phyloP scores from a whole-genome alignment of 2,797 vertebrate species.

The Ctenopoma kingsleyae region DNA sequence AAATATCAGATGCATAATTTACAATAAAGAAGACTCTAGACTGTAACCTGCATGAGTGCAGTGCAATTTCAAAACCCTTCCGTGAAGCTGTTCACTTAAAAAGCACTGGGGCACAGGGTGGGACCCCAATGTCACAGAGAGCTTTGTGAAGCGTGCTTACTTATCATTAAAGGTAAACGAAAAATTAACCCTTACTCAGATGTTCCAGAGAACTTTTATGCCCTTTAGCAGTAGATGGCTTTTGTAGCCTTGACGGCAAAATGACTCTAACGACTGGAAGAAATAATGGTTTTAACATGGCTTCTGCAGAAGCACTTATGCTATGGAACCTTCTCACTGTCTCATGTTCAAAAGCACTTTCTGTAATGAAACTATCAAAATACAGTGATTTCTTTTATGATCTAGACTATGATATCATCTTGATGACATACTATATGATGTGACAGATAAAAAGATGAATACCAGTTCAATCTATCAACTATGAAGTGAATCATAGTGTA shows the following conservation, averaged over 20 bases:
- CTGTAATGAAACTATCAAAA: slow-evolving; percentile 65
- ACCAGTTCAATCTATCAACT: slow-evolving; percentile 40
- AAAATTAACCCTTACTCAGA: slow-evolving; percentile 62
- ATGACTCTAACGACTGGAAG: slow-evolving; percentile 79
- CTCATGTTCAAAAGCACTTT: slow-evolving; percentile 74
- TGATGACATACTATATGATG: slow-evolving; percentile 53
- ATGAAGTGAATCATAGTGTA: slow-evolving; percentile 30
- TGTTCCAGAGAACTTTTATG: slow-evolving; percentile 59
- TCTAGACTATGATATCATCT: slow-evolving; percentile 61
- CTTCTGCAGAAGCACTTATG: slow-evolving; percentile 64
- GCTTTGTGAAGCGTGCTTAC: slow-evolving; percentile 25
- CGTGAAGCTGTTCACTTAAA: neutral
- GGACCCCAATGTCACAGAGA: slow-evolving; percentile 6
- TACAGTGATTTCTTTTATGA: slow-evolving; percentile 54
- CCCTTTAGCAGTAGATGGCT: slow-evolving; percentile 54
- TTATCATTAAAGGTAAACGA: slow-evolving; percentile 49
- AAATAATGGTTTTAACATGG: slow-evolving; percentile 83
- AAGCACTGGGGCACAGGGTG: neutral
- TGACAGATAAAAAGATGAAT: slow-evolving; percentile 58
- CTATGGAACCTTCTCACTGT: slow-evolving; percentile 61
- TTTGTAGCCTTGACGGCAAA: slow-evolving; percentile 70
- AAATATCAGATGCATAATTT: neutral
- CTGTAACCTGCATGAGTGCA: neutral
- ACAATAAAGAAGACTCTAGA: neutral
- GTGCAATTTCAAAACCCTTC: neutral